phyloP scores from a whole-genome alignment of 2,113 vertebrate genomes.

The Macroglossus sobrinus region DNA sequence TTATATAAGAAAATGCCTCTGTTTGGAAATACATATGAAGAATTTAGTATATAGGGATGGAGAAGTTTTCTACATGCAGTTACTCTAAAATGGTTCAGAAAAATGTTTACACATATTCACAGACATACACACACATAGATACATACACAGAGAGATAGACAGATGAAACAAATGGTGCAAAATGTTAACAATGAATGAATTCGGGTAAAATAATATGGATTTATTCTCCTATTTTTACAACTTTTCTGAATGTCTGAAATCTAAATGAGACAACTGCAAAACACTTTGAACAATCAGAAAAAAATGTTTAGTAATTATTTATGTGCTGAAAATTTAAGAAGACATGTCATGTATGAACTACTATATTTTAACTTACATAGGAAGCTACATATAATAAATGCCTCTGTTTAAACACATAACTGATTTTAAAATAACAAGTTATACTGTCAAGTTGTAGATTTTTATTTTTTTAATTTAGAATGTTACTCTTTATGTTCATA shows the following conservation, averaged over 20 bases:
- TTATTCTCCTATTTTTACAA: neutral
- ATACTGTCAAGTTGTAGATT: neutral
- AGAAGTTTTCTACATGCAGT: neutral
- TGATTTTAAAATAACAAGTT: neutral
- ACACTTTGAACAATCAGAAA: neutral
- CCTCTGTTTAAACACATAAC: neutral
- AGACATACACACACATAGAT: neutral
- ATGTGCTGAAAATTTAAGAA: neutral
- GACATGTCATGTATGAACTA: neutral
- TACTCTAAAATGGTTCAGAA: neutral
- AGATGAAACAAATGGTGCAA: neutral
- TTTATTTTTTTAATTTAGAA: neutral
- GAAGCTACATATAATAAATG: neutral
- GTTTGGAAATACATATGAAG: neutral
- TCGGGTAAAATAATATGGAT: neutral
- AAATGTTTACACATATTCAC: neutral
- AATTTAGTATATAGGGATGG: neutral
- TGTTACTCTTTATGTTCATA: neutral
- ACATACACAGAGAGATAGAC: neutral
- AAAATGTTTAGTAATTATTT: neutral
- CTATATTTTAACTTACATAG: neutral
- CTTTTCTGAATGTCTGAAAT: neutral
- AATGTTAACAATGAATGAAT: neutral
- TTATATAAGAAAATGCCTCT: neutral
- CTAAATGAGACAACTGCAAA: neutral